phyloP scores from a whole-genome alignment of 1,140 invertebrate species.

The Aricia agestis region DNA sequence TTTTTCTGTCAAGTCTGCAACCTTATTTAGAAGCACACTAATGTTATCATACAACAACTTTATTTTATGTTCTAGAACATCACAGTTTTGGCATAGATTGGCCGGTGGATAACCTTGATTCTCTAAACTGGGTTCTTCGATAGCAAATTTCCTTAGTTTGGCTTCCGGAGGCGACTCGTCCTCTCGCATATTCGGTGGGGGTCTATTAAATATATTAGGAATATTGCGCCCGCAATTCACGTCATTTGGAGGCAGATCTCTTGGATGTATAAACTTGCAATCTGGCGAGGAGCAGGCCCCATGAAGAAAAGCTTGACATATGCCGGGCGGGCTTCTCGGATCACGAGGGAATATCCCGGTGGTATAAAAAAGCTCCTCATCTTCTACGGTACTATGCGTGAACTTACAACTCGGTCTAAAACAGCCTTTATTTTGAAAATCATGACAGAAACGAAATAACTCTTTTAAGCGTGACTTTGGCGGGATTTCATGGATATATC shows the following conservation, averaged over 20 bases:
- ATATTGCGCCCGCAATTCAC: constrained; percentile 34
- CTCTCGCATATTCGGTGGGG: constrained; percentile 49
- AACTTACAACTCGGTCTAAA: constrained; percentile 65
- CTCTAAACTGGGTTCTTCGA: constrained; percentile 49
- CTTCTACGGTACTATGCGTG: constrained; percentile 53
- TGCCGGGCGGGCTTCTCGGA: constrained; percentile 33
- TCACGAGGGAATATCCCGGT: constrained; percentile 55
- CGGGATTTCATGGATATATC: constrained; percentile 60
- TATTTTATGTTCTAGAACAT: constrained; percentile 60
- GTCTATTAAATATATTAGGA: constrained; percentile 45
- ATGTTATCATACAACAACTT: constrained; percentile 69
- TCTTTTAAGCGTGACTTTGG: constrained; percentile 55
- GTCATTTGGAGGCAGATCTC: constrained; percentile 45
- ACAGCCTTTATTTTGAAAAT: constrained; percentile 69
- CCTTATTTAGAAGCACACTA: constrained; percentile 64
- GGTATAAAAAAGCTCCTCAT: constrained; percentile 58
- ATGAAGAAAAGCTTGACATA: constrained; percentile 52
- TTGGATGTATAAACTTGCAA: constrained; percentile 50
- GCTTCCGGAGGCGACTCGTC: constrained; percentile 63
- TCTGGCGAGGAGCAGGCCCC: constrained; percentile 54
- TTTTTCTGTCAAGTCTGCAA: constrained; percentile 64
- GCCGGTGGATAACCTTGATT: constrained; percentile 44
- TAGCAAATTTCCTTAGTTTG: constrained; percentile 59
- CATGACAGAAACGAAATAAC: constrained; percentile 64
- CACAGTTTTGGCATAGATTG: constrained; percentile 58